Evolutionary conservation across 2,888 invertebrate species (phyloP).

Genomic region (Aelia acuminata): DNA sequence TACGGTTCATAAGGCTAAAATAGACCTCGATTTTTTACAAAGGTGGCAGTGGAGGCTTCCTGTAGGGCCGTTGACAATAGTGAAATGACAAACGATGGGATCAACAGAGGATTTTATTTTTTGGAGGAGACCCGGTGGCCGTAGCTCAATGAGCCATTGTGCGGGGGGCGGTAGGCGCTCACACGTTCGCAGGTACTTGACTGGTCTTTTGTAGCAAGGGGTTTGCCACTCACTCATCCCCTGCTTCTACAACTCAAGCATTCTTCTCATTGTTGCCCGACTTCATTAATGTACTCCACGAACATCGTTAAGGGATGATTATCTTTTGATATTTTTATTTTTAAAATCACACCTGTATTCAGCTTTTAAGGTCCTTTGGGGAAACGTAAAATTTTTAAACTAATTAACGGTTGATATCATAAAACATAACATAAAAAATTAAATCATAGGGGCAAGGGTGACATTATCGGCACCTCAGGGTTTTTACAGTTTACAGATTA

Average conservation of each 20-base stretch:
- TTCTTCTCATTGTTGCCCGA: neutral
- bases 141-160: conserved; percentile 35
- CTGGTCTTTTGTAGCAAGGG: conserved; percentile 27
- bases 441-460: too few relatives aligned
- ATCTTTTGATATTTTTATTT: too few relatives aligned
- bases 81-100: conserved; percentile 53
- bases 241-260: conserved; percentile 16
- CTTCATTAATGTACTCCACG: neutral
- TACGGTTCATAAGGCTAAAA: conserved; percentile 34
- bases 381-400: too few relatives aligned
- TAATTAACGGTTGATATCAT: too few relatives aligned
- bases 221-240: conserved; percentile 9
- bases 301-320: too few relatives aligned
- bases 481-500: too few relatives aligned
- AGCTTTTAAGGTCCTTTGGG: too few relatives aligned
- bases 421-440: too few relatives aligned
- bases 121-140: conserved; percentile 10
- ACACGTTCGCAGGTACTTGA: conserved; percentile 54
- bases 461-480: too few relatives aligned
- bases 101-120: conserved; percentile 53
- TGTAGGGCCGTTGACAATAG: neutral
- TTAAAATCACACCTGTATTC: too few relatives aligned
- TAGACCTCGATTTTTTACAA: conserved; percentile 7
- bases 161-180: neutral
- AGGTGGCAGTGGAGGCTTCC: neutral